Evolutionary conservation across 1,140 invertebrate species (phyloP), one percentile per base, ranked within the genome.

Genomic region (Radopholus similis): DNA sequence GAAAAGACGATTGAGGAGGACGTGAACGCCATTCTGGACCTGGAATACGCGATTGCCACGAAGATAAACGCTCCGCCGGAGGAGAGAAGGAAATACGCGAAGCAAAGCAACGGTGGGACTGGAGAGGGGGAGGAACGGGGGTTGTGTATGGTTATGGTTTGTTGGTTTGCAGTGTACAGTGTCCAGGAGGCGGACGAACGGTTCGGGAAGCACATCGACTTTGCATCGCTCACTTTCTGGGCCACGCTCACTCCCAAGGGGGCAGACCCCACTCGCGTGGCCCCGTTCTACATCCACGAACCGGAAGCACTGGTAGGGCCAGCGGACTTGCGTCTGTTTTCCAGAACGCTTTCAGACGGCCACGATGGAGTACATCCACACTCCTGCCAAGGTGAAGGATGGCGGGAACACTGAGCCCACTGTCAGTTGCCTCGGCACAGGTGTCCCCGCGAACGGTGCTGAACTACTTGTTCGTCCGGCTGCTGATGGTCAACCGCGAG

Each of bases 381-480:
- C n/a, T 51, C 21, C 30, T 21, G 15, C 23, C 15, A 51, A 51
- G 47, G 47, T 51, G 21, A 23, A 11, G n/a, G 11, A 51, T 62
- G 15, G 0, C 18, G 23, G 34, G 60, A 21, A 15, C 42, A 1
- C 18, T 60, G 3, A 55, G 9, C 37, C 9, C 4, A 15, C 18
- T 34, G 2, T 3, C 42, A 30, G 11, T 13, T 53, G 2, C 2
- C 18, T n/a, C n/a, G n/a, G n/a, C n/a, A 9, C 21, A 69, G 53
- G 49, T 77, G 44, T 64, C 57, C 26, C 64, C 77, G 8, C 37
- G 66, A 13, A 62, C 67, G 26, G 21, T 77, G 26, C 34, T 70
- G 66, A 77, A 77, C 35, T 77, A 77, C 35, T 63, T 77, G 26
- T 78, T 66, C 62, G 75, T 63, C 70, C 63, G 73, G 38, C 44